Evolutionary conservation across 2,888 invertebrate species (phyloP).

Genomic region (Hydriomena furcata): DNA sequence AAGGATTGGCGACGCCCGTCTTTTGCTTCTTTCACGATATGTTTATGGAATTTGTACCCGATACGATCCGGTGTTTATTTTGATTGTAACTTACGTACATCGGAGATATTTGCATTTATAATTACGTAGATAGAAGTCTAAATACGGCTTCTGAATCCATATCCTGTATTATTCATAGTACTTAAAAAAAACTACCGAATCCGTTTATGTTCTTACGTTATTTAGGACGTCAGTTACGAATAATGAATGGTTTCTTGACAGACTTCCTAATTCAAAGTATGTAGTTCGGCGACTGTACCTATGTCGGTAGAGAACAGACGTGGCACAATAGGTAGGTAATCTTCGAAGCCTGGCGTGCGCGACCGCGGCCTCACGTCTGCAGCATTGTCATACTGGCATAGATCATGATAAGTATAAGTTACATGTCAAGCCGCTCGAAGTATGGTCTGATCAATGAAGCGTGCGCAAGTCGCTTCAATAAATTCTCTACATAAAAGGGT

Average conservation of each 20-base stretch:
- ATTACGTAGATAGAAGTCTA: slow-evolving; percentile 34
- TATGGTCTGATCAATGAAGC: slow-evolving; percentile 63
- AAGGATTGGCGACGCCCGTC: slow-evolving; percentile 73
- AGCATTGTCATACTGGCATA: slow-evolving; percentile 56
- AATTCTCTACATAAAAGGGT: slow-evolving; percentile 77
- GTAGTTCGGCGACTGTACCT: not conserved
- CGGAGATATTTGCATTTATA: slow-evolving; percentile 44
- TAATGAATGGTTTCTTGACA: slow-evolving; percentile 12
- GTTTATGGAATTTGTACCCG: slow-evolving; percentile 71
- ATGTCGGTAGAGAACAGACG: not conserved
- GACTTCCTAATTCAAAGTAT: slow-evolving; percentile 14
- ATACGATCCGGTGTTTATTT: slow-evolving; percentile 60
- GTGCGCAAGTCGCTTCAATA: slow-evolving; percentile 66
- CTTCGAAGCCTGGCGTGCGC: slow-evolving; percentile 49
- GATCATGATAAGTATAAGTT: slow-evolving; percentile 67
- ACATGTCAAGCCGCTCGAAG: slow-evolving; percentile 59
- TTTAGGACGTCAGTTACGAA: slow-evolving; percentile 17
- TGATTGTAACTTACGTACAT: slow-evolving; percentile 55
- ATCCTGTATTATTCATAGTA: slow-evolving; percentile 32
- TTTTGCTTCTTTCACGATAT: slow-evolving; percentile 68
- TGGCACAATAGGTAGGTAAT: slow-evolving; percentile 39
- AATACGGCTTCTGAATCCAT: slow-evolving; percentile 31
- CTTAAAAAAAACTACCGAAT: slow-evolving; percentile 28
- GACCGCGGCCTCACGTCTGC: slow-evolving; percentile 47
- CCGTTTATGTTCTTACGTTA: slow-evolving; percentile 23